These are phyloP conservation scores for Eremobia ochroleuca DNA, from an alignment of 2,888 invertebrate genomes.

Conservation along the genomic window DNA sequence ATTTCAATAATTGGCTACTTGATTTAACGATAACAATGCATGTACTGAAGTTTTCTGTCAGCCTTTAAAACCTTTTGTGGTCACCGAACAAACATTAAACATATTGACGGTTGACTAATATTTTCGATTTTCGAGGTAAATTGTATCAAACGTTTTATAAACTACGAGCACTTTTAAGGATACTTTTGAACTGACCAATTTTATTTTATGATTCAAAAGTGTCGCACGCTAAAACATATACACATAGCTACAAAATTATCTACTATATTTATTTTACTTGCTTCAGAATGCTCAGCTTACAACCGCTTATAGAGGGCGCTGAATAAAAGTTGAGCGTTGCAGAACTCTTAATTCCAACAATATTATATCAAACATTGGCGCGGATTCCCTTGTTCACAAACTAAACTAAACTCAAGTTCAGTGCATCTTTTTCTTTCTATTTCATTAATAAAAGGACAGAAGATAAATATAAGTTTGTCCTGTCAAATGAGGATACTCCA, in stretches of 20 bases:
- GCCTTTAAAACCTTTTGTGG: slow-evolving; percentile 49
- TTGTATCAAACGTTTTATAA: slow-evolving; percentile 20
- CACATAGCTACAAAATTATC: background rate
- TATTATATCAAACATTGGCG: slow-evolving; percentile 5
- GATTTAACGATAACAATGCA: slow-evolving; percentile 35
- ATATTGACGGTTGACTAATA: slow-evolving; percentile 16
- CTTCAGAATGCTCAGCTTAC: background rate
- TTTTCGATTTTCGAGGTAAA: slow-evolving; percentile 6
- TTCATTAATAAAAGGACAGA: no score
- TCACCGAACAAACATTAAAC: slow-evolving; percentile 25
- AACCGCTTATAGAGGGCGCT: background rate
- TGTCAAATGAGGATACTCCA: no score
- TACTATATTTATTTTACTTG: background rate
- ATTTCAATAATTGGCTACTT: slow-evolving; percentile 17
- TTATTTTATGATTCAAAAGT: background rate
- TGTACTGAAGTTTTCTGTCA: slow-evolving; percentile 46
- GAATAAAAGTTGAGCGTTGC: background rate
- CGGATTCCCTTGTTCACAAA: no score
- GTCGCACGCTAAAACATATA: background rate
- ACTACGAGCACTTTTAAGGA: slow-evolving; percentile 11
- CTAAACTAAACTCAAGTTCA: no score
- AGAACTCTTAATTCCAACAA: background rate
- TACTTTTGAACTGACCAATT: slow-evolving; percentile 33
- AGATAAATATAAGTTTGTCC: no score
- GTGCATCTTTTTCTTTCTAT: no score